Conservation (phyloP, 1,140 invertebrate species). For the Centruroides sculpturatus region DNA sequence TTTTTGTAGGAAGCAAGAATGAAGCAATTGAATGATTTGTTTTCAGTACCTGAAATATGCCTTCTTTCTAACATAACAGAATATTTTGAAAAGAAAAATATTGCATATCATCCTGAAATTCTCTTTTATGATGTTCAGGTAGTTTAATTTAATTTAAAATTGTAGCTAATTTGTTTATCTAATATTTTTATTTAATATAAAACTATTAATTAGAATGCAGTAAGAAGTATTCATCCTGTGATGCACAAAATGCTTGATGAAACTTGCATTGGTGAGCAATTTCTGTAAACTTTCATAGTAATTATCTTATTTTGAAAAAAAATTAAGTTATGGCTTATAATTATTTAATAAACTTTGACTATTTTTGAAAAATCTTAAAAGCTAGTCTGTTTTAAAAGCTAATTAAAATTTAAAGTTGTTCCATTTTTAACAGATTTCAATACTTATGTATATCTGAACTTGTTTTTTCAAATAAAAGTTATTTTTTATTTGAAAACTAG, state of each 20-base stretch:
- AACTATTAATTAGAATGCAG: slow-evolving; percentile 49
- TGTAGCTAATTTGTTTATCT: no score
- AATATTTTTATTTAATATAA: slow-evolving; percentile 2
- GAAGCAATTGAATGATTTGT: slow-evolving; percentile 91
- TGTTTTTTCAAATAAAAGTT: no score
- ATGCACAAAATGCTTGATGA: slow-evolving; percentile 75
- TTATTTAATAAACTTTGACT: no score
- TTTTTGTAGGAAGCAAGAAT: slow-evolving; percentile 52
- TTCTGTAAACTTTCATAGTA: slow-evolving; percentile 14
- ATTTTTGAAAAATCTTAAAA: no score
- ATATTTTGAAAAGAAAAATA: slow-evolving; percentile 75
- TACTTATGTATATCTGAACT: no score
- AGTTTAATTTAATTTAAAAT: slow-evolving; percentile 19
- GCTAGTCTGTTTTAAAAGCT: no score
- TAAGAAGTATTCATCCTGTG: slow-evolving; percentile 73
- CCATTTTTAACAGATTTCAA: no score
- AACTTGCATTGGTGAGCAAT: slow-evolving; percentile 30
- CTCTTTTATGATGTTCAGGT: slow-evolving; percentile 90
- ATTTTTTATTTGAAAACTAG: no score
- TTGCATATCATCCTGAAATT: slow-evolving; percentile 89
- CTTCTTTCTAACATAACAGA: slow-evolving; percentile 84
- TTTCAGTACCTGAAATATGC: slow-evolving; percentile 91
- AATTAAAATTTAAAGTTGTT: no score
- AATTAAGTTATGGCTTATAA: no score
- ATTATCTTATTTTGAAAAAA: neutral